Evolutionary conservation across 2,888 invertebrate genomes (phyloP).

Genomic region (Gastracanthus pulcherrimus): DNA sequence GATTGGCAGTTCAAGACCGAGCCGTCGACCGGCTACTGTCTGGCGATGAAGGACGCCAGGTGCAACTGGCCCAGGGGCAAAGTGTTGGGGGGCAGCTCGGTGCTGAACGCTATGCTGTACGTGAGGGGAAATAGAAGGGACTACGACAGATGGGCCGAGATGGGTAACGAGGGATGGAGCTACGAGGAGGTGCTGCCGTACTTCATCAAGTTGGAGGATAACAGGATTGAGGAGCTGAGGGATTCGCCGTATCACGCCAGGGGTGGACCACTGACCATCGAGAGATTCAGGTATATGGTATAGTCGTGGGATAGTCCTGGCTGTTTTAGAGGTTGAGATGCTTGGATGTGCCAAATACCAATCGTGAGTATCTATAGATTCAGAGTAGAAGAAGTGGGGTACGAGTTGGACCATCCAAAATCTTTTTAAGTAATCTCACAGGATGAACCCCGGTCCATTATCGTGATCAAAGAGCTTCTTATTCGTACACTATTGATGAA

Average conservation of each 20-base stretch:
- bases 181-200: slow-evolving; percentile 87
- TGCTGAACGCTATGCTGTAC: slow-evolving; percentile 94
- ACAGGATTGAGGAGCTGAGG: slow-evolving; percentile 82
- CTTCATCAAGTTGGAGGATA: slow-evolving; percentile 90
- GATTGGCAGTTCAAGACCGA: slow-evolving; percentile 92
- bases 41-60: slow-evolving; percentile 74
- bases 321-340: no score
- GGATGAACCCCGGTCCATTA: no score
- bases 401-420: no score
- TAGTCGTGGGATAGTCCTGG: no score
- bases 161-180: slow-evolving; percentile 90
- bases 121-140: slow-evolving; percentile 90
- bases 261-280: slow-evolving; percentile 87
- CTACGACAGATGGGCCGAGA: slow-evolving; percentile 90
- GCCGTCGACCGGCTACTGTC: slow-evolving; percentile 84
- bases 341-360: no score
- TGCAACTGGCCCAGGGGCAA: slow-evolving; percentile 79
- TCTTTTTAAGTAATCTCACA: no score
- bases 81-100: slow-evolving; percentile 84
- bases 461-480: no score
- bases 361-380: no score
- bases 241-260: slow-evolving; percentile 83
- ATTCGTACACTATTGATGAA: no score
- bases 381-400: no score
- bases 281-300: slow-evolving; percentile 80